phyloP scores from a whole-genome alignment of 2,797 vertebrate genomes.

The Choloepus didactylus region DNA sequence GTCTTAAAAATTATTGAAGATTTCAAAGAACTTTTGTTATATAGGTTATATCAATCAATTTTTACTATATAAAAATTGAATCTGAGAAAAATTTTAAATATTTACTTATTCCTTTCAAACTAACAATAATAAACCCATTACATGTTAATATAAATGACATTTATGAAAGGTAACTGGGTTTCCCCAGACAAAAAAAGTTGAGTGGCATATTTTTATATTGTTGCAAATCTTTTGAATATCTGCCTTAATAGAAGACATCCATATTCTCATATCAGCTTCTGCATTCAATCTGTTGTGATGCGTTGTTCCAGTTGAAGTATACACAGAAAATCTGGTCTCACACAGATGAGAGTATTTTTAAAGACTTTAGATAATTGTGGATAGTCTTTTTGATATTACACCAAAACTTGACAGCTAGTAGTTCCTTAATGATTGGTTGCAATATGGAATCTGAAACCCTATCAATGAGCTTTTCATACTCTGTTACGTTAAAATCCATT shows the following conservation, averaged over 20 bases:
- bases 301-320: neutral
- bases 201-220: neutral
- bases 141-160: neutral
- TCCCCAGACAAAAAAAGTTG: neutral
- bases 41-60: neutral
- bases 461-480: neutral
- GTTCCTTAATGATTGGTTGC: slow-evolving; percentile 10
- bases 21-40: neutral
- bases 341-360: neutral
- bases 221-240: slow-evolving; percentile 15
- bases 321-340: slow-evolving; percentile 13
- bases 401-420: slow-evolving; percentile 26
- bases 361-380: neutral
- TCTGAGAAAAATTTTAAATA: neutral
- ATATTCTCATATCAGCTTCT: neutral
- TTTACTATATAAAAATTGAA: neutral
- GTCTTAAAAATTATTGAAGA: neutral
- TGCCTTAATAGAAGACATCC: slow-evolving; percentile 10
- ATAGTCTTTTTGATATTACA: neutral
- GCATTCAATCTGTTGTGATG: neutral
- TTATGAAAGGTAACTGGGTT: neutral
- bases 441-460: slow-evolving; percentile 25
- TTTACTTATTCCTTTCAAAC: neutral
- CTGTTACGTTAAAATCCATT: neutral
- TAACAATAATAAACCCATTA: neutral